Evolutionary conservation across 2,113 vertebrate genomes (phyloP).

Genomic region (Chrysochloris asiatica): DNA sequence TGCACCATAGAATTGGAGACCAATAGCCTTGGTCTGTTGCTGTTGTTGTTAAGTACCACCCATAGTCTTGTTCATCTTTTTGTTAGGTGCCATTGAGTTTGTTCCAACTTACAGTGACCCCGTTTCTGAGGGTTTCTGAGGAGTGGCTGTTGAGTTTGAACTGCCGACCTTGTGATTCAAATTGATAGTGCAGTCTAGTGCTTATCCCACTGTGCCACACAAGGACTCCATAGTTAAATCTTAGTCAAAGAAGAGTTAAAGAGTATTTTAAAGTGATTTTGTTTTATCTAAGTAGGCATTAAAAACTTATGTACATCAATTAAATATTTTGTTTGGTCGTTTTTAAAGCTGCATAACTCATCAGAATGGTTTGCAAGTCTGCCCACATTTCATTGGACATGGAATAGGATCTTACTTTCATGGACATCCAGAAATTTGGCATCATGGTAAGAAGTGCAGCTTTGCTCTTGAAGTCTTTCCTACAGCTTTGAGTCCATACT

Average conservation of each 20-base stretch:
- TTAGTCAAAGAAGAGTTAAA: too few relatives aligned
- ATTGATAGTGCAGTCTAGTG: too few relatives aligned
- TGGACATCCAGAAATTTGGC: constrained; percentile 97
- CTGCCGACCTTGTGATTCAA: too few relatives aligned
- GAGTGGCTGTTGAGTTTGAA: too few relatives aligned
- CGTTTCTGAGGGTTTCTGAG: too few relatives aligned
- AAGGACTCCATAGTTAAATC: too few relatives aligned
- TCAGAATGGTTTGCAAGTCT: constrained; percentile 90
- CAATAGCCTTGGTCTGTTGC: neutral
- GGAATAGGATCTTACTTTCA: constrained; percentile 97
- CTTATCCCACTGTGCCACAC: too few relatives aligned
- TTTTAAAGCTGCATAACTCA: constrained; percentile 87
- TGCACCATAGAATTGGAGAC: neutral
- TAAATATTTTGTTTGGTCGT: constrained; percentile 68
- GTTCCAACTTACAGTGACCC: too few relatives aligned
- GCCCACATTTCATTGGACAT: constrained; percentile 95
- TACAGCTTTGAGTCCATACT: constrained; percentile 2
- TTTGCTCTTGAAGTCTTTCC: neutral
- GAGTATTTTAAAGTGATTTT: constrained; percentile 55
- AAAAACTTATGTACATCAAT: constrained; percentile 51
- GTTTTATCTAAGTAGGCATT: constrained; percentile 38
- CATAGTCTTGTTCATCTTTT: too few relatives aligned
- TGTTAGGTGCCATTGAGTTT: too few relatives aligned
- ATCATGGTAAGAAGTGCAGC: constrained; percentile 90
- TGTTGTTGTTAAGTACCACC: too few relatives aligned